A percentile compares a stretch with the other conserved stretches of the same genome.
These are phyloP conservation scores for Sebastes hubbsi DNA, from an alignment of 2,797 vertebrate genomes.

Conservation along the genomic window DNA sequence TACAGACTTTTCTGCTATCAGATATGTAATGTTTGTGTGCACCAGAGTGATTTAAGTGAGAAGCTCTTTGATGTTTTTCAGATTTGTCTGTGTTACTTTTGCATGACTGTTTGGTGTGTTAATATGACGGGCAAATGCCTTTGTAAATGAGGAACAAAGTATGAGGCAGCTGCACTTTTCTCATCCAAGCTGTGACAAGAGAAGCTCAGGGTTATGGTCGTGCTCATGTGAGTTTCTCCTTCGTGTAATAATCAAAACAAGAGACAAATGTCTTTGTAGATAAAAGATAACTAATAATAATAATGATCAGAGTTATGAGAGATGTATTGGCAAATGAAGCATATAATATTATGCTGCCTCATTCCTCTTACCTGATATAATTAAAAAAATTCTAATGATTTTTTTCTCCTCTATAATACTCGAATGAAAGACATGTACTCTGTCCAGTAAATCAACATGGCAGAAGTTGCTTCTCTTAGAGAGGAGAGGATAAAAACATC, in stretches of 20 bases:
- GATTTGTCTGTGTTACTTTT: not conserved
- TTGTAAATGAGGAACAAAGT: conserved; percentile 50
- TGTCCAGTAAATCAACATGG: conserved; percentile 13
- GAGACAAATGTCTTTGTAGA: conserved; percentile 26
- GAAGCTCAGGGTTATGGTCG: conserved; percentile 19
- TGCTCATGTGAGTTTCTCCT: conserved; percentile 8
- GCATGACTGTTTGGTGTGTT: not conserved
- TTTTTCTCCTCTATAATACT: not conserved
- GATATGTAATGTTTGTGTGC: not conserved
- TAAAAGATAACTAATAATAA: conserved; percentile 26
- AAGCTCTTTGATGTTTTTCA: conserved; percentile 1
- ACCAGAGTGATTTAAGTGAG: not conserved
- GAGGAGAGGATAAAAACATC: conserved; percentile 20
- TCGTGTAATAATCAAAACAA: conserved; percentile 45
- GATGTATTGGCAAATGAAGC: conserved; percentile 31
- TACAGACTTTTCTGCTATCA: not conserved
- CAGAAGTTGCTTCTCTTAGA: conserved; percentile 13
- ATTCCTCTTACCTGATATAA: conserved; percentile 13
- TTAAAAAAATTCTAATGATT: conserved; percentile 7
- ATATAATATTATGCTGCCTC: conserved; percentile 14
- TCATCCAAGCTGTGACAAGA: conserved; percentile 22
- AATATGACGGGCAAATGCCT: conserved; percentile 38
- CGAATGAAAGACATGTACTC: not conserved
- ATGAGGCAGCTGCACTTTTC: conserved; percentile 1
- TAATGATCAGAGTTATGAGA: conserved; percentile 23